A percentile compares a stretch with the other conserved stretches of the same genome.
These are phyloP conservation scores for Trichogramma dendrolimi DNA, from an alignment of 2,888 invertebrate species.

Conservation along the genomic window DNA sequence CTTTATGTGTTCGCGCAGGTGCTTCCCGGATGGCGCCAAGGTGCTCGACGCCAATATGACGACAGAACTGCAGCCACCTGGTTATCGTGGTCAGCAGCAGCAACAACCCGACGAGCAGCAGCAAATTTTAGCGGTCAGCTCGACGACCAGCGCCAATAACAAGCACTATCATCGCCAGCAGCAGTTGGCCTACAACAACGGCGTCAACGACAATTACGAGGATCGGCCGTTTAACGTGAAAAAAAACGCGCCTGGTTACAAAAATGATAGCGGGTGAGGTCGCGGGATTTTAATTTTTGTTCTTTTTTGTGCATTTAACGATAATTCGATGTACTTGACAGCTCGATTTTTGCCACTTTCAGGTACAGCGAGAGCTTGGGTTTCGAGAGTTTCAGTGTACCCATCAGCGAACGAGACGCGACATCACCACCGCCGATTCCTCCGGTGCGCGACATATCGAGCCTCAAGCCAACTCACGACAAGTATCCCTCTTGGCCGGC, in stretches of 20 bases:
- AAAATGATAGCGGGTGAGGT: conserved; percentile 50
- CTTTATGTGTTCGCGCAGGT: conserved; percentile 34
- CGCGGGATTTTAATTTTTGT: conserved; percentile 9
- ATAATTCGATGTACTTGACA: conserved; percentile 9
- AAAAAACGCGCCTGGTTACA: conserved; percentile 49
- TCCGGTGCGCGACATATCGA: conserved; percentile 65
- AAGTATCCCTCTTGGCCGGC: conserved; percentile 74
- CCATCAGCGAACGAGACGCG: conserved; percentile 52
- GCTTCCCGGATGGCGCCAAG: conserved; percentile 49
- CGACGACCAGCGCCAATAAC: conserved; percentile 44
- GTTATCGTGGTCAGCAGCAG: conserved; percentile 51
- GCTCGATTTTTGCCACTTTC: conserved; percentile 23
- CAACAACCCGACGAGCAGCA: conserved; percentile 13
- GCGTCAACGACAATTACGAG: conserved; percentile 21
- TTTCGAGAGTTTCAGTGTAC: conserved; percentile 50
- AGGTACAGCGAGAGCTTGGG: conserved; percentile 51
- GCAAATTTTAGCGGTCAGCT: not conserved
- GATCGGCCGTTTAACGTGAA: not conserved
- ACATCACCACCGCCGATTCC: conserved; percentile 59
- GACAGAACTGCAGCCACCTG: conserved; percentile 51
- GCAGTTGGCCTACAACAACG: conserved; percentile 45
- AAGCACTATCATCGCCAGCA: conserved; percentile 40
- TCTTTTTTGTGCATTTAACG: conserved; percentile 9
- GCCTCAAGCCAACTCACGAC: conserved; percentile 68
- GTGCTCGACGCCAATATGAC: conserved; percentile 37